Evolutionary conservation across 1,140 invertebrate genomes (phyloP), one percentile per base, ranked within the genome.

Genomic region (Acromyrmex heyeri): DNA sequence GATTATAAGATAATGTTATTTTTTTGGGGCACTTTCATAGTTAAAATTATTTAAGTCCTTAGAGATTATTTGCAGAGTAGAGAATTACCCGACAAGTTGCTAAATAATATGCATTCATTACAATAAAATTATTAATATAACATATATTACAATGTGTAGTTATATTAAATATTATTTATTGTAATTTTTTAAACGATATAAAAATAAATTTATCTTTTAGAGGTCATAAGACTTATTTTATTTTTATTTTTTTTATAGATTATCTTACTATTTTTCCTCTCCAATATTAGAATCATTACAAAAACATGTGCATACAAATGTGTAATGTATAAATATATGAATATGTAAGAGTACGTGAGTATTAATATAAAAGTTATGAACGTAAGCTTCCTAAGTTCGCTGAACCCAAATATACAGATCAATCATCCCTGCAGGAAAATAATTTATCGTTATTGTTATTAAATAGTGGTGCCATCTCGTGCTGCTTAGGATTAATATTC

Each of bases 401-500:
- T 34, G 38, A 75, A n/a, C 2, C 1, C 6, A 57, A 21, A 38
- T 75, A 12, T 75, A n/a, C 6, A 8, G 5, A 18, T 30, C 21
- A 72, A 1, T 21, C 34, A 69, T 48, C 30, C 21, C 5, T 16
- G 21, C 12, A 21, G 8, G 6, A 50, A 50, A 10, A 27, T 50
- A 8, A 69, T 69, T 70, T 24, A 70, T 70, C 7, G 1, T 14
- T 30, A 18, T 16, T 69, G 5, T 48, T 44, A 50, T 50, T 4
- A 50, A 6, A 1, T 24, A 78, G 64, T 81, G 78, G 65, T 81
- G 78, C 78, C 78, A 81, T 34, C 78, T 81, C 16, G 48, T 34
- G 65, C 3, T 44, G 5, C 16, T n/a, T 12, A 16, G 3, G 34
- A 44, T 70, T 69, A 70, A 55, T 57, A 38, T 34, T 48, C 14